phyloP scores from a whole-genome alignment of 2,797 vertebrate species.

The Cuculus canorus region DNA sequence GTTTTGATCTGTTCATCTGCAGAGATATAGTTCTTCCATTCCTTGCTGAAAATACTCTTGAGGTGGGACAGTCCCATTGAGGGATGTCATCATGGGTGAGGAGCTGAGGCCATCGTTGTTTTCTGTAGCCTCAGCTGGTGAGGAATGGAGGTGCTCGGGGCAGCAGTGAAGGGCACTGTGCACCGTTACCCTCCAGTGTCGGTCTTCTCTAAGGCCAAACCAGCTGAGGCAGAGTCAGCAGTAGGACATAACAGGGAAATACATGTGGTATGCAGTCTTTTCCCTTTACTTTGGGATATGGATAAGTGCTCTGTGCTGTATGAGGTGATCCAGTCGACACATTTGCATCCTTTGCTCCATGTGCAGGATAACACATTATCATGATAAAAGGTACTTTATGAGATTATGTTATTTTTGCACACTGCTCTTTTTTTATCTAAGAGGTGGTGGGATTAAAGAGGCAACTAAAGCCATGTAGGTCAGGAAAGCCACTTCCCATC shows the following conservation, averaged over 20 bases:
- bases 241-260: not conserved
- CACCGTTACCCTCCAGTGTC: not conserved
- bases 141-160: accelerated
- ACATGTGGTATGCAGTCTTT: not conserved
- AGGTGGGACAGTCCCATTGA: not conserved
- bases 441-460: not conserved
- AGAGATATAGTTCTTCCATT: not conserved
- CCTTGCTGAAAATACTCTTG: not conserved
- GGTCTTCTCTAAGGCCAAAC: not conserved
- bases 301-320: not conserved
- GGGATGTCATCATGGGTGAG: not conserved
- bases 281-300: not conserved
- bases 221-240: not conserved
- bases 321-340: not conserved
- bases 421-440: not conserved
- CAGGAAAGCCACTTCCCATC: not conserved
- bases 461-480: not conserved
- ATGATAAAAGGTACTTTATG: not conserved
- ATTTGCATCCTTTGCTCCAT: not conserved
- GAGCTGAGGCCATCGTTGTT: not conserved
- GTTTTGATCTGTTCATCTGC: not conserved
- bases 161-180: not conserved
- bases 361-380: accelerated
- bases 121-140: not conserved
- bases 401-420: not conserved